Conservation (phyloP, 2,113 vertebrate genomes). For the Diadophis punctatus region DNA sequence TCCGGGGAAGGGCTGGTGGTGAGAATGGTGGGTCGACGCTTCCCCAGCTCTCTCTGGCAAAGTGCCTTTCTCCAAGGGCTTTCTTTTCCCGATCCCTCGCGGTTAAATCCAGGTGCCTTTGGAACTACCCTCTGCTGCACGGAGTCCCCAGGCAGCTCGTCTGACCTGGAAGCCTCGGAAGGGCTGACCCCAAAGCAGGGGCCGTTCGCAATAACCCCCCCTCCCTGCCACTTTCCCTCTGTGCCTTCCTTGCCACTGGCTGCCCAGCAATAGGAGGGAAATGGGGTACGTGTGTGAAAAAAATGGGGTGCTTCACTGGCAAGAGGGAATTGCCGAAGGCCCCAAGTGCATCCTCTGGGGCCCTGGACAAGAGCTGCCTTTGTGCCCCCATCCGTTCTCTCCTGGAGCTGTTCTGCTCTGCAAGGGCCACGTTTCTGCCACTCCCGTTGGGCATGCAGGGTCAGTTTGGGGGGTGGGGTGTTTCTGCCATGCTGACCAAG, state of each 20-base stretch:
- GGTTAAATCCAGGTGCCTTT: conserved; percentile 64
- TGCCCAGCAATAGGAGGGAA: conserved; percentile 37
- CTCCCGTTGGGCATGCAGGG: neutral
- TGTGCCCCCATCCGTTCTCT: neutral
- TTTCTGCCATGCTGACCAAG: neutral
- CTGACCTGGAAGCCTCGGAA: neutral
- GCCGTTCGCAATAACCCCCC: rapidly evolving
- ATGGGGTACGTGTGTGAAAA: neutral
- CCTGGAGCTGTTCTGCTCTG: neutral
- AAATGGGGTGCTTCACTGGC: neutral
- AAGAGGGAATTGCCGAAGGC: neutral
- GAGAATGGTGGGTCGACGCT: neutral
- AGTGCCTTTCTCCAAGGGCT: neutral
- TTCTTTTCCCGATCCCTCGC: neutral
- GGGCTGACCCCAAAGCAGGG: neutral
- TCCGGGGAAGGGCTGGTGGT: neutral
- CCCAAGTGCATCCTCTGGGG: neutral
- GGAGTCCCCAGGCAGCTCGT: neutral
- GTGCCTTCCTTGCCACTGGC: neutral
- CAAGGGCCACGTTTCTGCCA: neutral
- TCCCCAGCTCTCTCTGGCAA: neutral
- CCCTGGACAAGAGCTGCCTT: neutral
- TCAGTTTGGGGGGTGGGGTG: neutral
- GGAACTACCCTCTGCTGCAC: conserved; percentile 19
- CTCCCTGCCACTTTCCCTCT: neutral